Conservation (phyloP, 2,888 invertebrate genomes). For the Archips crataeganus region DNA sequence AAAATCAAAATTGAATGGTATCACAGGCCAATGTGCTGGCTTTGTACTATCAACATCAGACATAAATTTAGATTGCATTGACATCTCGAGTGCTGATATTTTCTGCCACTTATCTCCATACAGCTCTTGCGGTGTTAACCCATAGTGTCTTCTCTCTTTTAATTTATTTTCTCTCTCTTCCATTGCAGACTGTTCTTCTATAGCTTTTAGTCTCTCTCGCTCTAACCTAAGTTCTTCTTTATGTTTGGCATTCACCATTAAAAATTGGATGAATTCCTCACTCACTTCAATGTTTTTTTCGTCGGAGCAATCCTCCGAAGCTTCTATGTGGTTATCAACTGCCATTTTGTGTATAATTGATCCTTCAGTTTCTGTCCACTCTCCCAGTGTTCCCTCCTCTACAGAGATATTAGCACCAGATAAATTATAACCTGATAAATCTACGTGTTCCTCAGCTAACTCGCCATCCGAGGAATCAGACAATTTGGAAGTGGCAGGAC, state of each 20-base stretch:
- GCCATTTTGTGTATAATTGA: constrained; percentile 45
- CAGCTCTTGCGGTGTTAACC: constrained; percentile 59
- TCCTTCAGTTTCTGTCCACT: constrained; percentile 50
- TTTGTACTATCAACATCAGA: constrained; percentile 86
- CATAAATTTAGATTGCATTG: constrained; percentile 88
- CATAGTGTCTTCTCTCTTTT: constrained; percentile 49
- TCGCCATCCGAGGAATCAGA: constrained; percentile 38
- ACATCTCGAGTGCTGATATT: constrained; percentile 91
- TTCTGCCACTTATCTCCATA: constrained; percentile 89
- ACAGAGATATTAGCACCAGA: constrained; percentile 1
- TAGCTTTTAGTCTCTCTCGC: constrained; percentile 58
- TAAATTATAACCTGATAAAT: background rate
- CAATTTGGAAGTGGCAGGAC: constrained; percentile 45
- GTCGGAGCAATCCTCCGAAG: constrained; percentile 54
- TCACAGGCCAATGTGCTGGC: constrained; percentile 90
- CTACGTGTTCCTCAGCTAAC: constrained; percentile 21
- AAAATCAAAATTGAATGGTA: constrained; percentile 85
- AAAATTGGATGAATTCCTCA: constrained; percentile 87
- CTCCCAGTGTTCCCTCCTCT: constrained; percentile 46
- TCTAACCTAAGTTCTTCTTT: constrained; percentile 69
- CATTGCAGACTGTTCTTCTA: constrained; percentile 53
- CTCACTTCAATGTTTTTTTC: constrained; percentile 82
- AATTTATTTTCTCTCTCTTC: constrained; percentile 69
- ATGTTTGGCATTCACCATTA: constrained; percentile 86
- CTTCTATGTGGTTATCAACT: constrained; percentile 45